These are phyloP conservation scores for Lissocephala sabroskyi DNA, from an alignment of 2,888 invertebrate genomes.

Conservation along the genomic window DNA sequence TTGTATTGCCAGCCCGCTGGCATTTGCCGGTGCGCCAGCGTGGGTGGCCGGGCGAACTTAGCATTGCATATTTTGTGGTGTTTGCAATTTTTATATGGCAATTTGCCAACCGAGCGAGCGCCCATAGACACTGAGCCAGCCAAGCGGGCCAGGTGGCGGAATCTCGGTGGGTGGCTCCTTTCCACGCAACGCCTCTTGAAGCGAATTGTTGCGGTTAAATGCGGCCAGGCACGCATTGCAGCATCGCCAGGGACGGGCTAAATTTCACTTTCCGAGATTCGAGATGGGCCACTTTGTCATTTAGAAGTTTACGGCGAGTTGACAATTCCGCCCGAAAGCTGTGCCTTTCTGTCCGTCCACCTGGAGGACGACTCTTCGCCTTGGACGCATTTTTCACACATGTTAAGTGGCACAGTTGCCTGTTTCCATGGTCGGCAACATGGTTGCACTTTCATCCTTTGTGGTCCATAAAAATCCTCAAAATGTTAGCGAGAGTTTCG, in stretches of 20 bases:
- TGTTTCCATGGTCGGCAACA: slow-evolving; percentile 3
- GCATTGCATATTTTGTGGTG: slow-evolving; percentile 58
- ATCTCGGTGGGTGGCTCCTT: neutral
- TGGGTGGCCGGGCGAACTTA: slow-evolving; percentile 38
- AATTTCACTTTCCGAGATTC: no score
- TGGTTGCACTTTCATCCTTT: slow-evolving; percentile 11
- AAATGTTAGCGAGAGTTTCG: slow-evolving; percentile 34
- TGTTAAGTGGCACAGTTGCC: slow-evolving; percentile 15
- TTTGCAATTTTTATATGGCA: slow-evolving; percentile 60
- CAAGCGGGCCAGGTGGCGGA: slow-evolving; percentile 15
- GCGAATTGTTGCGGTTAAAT: slow-evolving; percentile 45
- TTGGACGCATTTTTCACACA: slow-evolving; percentile 38
- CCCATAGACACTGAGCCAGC: neutral
- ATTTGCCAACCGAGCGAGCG: slow-evolving; percentile 50
- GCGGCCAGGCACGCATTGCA: slow-evolving; percentile 22
- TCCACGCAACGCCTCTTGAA: slow-evolving; percentile 17
- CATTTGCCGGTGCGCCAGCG: slow-evolving; percentile 11
- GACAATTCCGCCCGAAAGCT: no score
- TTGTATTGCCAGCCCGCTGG: slow-evolving; percentile 8
- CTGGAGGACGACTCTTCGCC: slow-evolving; percentile 39
- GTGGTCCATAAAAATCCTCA: slow-evolving; percentile 41
- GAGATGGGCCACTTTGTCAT: no score
- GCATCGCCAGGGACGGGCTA: neutral
- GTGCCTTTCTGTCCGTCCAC: no score
- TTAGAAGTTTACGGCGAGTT: no score